Evolutionary conservation across 1,140 invertebrate species (phyloP).

Genomic region (Drosophila sechellia): DNA sequence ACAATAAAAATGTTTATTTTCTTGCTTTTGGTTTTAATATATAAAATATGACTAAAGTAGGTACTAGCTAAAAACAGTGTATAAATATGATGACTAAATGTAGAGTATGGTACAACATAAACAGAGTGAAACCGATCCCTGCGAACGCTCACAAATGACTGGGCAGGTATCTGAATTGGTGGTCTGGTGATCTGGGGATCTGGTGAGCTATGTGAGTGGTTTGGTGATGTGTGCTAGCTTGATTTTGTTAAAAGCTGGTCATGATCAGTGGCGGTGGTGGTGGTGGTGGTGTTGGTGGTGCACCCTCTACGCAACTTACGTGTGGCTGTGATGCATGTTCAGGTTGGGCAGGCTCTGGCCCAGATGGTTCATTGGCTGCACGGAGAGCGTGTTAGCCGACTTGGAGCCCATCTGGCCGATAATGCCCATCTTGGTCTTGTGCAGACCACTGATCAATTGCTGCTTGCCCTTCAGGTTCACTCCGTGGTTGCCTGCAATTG

Average conservation of each 20-base stretch:
- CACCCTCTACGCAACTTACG: slow-evolving; percentile 73
- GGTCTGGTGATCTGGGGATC: slow-evolving; percentile 25
- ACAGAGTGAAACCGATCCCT: slow-evolving; percentile 35
- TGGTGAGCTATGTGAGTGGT: slow-evolving; percentile 23
- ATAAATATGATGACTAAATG: slow-evolving; percentile 51
- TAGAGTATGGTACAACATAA: slow-evolving; percentile 50
- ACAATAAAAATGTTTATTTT: slow-evolving; percentile 50
- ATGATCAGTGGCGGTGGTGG: slow-evolving; percentile 37
- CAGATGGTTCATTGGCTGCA: slow-evolving; percentile 88
- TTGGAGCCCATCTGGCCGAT: slow-evolving; percentile 83
- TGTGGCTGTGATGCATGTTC: slow-evolving; percentile 83
- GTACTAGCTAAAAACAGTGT: slow-evolving; percentile 44
- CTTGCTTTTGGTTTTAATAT: slow-evolving; percentile 13
- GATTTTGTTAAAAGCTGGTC: slow-evolving; percentile 57
- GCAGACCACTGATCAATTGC: slow-evolving; percentile 67
- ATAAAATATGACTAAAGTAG: slow-evolving; percentile 40
- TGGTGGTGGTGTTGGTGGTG: slow-evolving; percentile 24
- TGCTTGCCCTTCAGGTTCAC: slow-evolving; percentile 61
- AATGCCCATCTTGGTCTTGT: slow-evolving; percentile 79
- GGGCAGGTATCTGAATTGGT: slow-evolving; percentile 27
- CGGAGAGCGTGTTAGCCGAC: slow-evolving; percentile 89
- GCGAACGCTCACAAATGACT: slow-evolving; percentile 23
- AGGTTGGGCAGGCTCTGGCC: slow-evolving; percentile 91
- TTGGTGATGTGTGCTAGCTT: slow-evolving; percentile 47
- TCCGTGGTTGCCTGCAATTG: slow-evolving; percentile 45